Conservation (phyloP, 2,888 invertebrate species). For the Xestia ashworthii region DNA sequence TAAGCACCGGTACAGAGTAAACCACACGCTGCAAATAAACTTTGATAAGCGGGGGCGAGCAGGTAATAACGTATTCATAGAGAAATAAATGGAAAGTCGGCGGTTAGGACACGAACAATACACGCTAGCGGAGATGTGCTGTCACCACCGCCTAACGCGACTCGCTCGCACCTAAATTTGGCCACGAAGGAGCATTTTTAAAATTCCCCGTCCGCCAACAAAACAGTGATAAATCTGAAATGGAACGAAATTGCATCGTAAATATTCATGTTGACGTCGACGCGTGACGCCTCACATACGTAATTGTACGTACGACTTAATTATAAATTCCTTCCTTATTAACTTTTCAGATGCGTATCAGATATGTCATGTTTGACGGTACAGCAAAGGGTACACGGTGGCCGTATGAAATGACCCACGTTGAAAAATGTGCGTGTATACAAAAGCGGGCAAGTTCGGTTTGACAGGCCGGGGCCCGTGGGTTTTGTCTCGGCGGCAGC, state of each 20-base stretch:
- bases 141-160: slow-evolving; percentile 80
- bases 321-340: slow-evolving; percentile 84
- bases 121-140: slow-evolving; percentile 85
- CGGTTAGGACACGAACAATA: slow-evolving; percentile 90
- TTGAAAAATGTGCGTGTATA: slow-evolving; percentile 80
- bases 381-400: slow-evolving; percentile 67
- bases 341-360: slow-evolving; percentile 82
- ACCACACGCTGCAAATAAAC: slow-evolving; percentile 91
- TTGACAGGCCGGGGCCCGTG: slow-evolving; percentile 81
- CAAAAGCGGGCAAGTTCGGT: slow-evolving; percentile 80
- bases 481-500: slow-evolving; percentile 83
- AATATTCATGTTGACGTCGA: slow-evolving; percentile 85
- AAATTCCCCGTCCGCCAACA: slow-evolving; percentile 80
- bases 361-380: slow-evolving; percentile 71
- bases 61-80: slow-evolving; percentile 91
- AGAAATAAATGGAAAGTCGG: slow-evolving; percentile 91
- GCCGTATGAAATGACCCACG: slow-evolving; percentile 73
- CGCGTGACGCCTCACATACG: slow-evolving; percentile 75
- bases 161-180: slow-evolving; percentile 80
- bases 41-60: slow-evolving; percentile 91
- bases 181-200: slow-evolving; percentile 84
- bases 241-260: slow-evolving; percentile 87
- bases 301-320: slow-evolving; percentile 78
- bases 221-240: slow-evolving; percentile 86
- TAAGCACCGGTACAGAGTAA: slow-evolving; percentile 90